Conservation (phyloP, 2,888 invertebrate species). For the Dusona sp. region DNA sequence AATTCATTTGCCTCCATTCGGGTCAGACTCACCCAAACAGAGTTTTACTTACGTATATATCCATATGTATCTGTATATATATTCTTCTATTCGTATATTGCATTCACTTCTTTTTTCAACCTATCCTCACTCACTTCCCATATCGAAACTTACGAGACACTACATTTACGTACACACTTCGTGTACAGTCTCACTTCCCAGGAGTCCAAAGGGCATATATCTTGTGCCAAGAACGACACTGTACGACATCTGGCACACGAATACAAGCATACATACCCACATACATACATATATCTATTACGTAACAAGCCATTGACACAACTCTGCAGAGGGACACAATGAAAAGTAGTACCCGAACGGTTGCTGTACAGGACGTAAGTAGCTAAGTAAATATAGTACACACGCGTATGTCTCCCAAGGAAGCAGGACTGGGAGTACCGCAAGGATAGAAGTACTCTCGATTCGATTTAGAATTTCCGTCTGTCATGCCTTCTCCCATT, state of each 20-base stretch:
- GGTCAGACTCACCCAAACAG: background rate
- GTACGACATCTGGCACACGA: slow-evolving; percentile 52
- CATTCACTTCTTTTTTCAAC: slow-evolving; percentile 12
- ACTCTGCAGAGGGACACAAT: slow-evolving; percentile 48
- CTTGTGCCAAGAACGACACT: slow-evolving; percentile 51
- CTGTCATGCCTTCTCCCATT: slow-evolving; percentile 7
- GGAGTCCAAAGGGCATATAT: slow-evolving; percentile 30
- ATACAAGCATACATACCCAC: background rate
- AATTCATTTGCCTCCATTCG: slow-evolving; percentile 61
- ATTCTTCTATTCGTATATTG: background rate
- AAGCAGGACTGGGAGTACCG: slow-evolving; percentile 44
- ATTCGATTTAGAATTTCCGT: slow-evolving; percentile 66
- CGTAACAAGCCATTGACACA: slow-evolving; percentile 12
- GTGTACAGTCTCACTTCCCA: slow-evolving; percentile 19
- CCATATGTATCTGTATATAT: background rate
- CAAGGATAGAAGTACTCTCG: slow-evolving; percentile 59
- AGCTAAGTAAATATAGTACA: slow-evolving; percentile 23
- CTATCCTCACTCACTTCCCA: background rate
- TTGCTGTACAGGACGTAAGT: slow-evolving; percentile 33
- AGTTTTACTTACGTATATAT: background rate
- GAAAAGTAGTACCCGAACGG: slow-evolving; percentile 27
- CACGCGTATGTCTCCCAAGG: slow-evolving; percentile 17
- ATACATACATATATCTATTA: background rate
- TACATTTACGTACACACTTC: slow-evolving; percentile 21
- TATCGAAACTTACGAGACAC: slow-evolving; percentile 22